These are phyloP conservation scores for Petrocephalus zakoni DNA, from an alignment of 2,113 vertebrate species.

Conservation along the genomic window DNA sequence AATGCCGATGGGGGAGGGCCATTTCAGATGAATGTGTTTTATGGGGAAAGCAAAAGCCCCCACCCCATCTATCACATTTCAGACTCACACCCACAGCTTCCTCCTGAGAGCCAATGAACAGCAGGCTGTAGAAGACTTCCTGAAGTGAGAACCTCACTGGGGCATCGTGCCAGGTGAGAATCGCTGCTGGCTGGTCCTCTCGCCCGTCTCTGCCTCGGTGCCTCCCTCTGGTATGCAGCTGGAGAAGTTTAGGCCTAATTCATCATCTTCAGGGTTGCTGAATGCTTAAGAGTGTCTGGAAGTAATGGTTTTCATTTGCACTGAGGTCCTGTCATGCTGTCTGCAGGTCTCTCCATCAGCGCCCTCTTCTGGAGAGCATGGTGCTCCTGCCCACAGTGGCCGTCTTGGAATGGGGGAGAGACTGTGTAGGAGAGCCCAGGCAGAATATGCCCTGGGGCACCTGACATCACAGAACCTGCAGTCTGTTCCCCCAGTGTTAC, in stretches of 20 bases:
- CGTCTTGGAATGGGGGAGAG: not conserved
- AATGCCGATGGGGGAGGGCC: not conserved
- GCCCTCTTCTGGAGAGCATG: not conserved
- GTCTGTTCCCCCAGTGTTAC: not conserved
- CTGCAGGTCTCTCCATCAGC: not conserved
- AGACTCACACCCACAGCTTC: not conserved
- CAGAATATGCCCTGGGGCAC: not conserved
- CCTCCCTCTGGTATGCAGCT: not conserved
- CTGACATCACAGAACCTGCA: not conserved
- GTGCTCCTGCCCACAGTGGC: not conserved
- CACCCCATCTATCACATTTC: not conserved
- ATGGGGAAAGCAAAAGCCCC: not conserved
- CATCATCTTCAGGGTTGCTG: not conserved
- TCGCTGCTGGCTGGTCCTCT: not conserved
- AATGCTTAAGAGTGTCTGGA: not conserved
- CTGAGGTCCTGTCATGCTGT: not conserved
- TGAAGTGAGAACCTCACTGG: not conserved
- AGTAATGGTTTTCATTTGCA: not conserved
- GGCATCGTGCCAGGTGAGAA: not conserved
- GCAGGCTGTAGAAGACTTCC: not conserved
- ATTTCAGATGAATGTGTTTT: constrained; percentile 1
- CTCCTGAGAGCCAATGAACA: not conserved
- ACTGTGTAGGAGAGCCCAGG: not conserved
- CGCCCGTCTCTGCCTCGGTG: not conserved
- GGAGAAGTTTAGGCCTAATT: not conserved